These are phyloP conservation scores for Ernsta delagoae DNA, from an alignment of 2,888 invertebrate species.

Conservation along the genomic window DNA sequence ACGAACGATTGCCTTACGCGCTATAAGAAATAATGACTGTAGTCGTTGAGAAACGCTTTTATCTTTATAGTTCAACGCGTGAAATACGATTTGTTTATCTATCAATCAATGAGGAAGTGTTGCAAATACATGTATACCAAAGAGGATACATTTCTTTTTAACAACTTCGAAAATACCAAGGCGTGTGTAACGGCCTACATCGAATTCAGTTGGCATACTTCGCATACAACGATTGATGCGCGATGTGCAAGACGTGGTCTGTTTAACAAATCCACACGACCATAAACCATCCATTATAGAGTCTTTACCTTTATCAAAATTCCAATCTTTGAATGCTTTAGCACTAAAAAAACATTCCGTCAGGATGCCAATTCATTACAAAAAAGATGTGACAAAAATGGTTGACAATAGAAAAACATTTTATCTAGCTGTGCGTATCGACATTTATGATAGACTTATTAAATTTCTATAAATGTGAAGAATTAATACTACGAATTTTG, in stretches of 20 bases:
- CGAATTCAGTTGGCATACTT: slow-evolving; percentile 50
- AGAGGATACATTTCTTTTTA: slow-evolving; percentile 44
- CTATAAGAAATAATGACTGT: slow-evolving; percentile 17
- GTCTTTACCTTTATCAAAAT: slow-evolving; percentile 33
- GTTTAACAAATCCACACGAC: slow-evolving; percentile 55
- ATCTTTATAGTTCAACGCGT: slow-evolving; percentile 29
- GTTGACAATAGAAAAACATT: too few species aligned
- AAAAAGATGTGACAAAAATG: too few species aligned
- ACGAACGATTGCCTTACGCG: neutral
- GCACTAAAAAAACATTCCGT: slow-evolving; percentile 16
- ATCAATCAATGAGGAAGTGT: slow-evolving; percentile 33
- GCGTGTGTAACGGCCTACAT: slow-evolving; percentile 46
- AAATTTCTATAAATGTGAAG: too few species aligned
- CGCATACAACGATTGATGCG: slow-evolving; percentile 46
- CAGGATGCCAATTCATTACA: neutral
- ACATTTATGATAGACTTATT: too few species aligned
- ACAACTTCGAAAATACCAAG: slow-evolving; percentile 64
- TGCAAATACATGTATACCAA: slow-evolving; percentile 23
- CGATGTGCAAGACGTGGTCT: slow-evolving; percentile 59
- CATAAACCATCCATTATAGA: slow-evolving; percentile 20
- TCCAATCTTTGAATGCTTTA: slow-evolving; percentile 13
- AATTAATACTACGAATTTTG: too few species aligned
- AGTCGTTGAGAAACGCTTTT: slow-evolving; percentile 30
- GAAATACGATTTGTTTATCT: slow-evolving; percentile 36
- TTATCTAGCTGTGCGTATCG: too few species aligned